Evolutionary conservation across 2,888 invertebrate genomes (phyloP).

Genomic region (Phyllotreta striolata): DNA sequence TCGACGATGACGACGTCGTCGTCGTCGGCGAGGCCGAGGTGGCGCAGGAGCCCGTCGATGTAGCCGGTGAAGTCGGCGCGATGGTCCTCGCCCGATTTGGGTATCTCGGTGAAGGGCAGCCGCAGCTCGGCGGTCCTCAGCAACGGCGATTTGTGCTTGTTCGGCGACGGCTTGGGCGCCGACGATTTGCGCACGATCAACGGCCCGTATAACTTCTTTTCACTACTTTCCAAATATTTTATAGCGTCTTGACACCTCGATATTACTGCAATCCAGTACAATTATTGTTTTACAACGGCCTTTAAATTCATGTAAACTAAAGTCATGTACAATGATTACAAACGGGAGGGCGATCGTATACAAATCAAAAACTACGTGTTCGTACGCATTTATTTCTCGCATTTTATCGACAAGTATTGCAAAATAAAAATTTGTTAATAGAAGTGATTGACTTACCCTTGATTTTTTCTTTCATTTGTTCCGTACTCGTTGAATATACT

Average conservation of each 20-base stretch:
- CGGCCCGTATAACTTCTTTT: slow-evolving; percentile 51
- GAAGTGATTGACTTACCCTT: slow-evolving; percentile 56
- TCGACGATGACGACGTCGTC: slow-evolving; percentile 34
- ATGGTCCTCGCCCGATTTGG: slow-evolving; percentile 28
- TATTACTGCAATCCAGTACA: slow-evolving; percentile 57
- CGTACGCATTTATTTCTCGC: background rate
- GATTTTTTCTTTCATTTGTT: slow-evolving; percentile 57
- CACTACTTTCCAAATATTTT: slow-evolving; percentile 49
- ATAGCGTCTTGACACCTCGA: slow-evolving; percentile 60
- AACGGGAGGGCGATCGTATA: background rate
- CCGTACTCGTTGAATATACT: slow-evolving; percentile 52
- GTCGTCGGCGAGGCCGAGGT: slow-evolving; percentile 33
- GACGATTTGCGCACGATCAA: slow-evolving; percentile 46
- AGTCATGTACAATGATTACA: slow-evolving; percentile 6
- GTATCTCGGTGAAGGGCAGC: slow-evolving; percentile 47
- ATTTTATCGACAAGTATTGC: slow-evolving; percentile 3
- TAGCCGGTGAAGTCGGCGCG: slow-evolving; percentile 28
- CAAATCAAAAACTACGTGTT: too few relatives aligned
- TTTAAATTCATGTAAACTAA: slow-evolving; percentile 11
- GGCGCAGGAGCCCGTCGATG: slow-evolving; percentile 31
- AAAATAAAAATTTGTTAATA: too few relatives aligned
- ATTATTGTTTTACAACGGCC: slow-evolving; percentile 23
- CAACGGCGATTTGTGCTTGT: slow-evolving; percentile 48
- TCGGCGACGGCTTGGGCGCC: slow-evolving; percentile 21
- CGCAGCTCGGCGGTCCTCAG: slow-evolving; percentile 35